Base-by-base conservation (phyloP, 2,888 invertebrate species). In the Pristionchus entomophagus region DNA sequence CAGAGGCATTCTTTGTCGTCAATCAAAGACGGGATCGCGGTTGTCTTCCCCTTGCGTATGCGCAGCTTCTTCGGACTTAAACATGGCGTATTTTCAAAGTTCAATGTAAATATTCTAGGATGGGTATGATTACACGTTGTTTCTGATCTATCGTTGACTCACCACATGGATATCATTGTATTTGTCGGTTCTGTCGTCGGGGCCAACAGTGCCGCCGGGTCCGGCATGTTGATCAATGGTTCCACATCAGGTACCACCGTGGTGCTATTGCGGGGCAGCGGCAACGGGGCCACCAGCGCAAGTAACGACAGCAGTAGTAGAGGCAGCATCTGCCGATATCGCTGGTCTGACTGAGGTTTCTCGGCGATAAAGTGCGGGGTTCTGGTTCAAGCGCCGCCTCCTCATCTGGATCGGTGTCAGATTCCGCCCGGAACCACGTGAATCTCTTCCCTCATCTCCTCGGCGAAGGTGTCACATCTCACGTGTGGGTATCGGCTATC, bases 401-500 rank as follows among this genome's bases (percentile, higher is more conserved):
- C 10, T n/a, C n/a, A n/a, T 73, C 73, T 26, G 12, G 73, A 73
- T 73, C 41, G 41, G 73, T 73, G 41, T 73, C 73, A 14, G 41
- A 2, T 73, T 73, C 73, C 73, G n/a, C 1, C 26, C n/a, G 73
- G 26, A 45, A 22, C 5, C 19, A 41, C 73, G 41, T 38, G 73
- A 45, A 35, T 65, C 65, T 32, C 32, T 5, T 3, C 69, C 1
- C 65, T 41, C 14, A 17, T 35, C 65, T 22, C 17, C 22, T 45
- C 65, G 35, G 22, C 6, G 41, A 38, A 73, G 19, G 73, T 45
- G 73, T 41, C 41, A 45, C 41, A 73, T 73, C 73, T 73, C 73
- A n/a, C 69, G 35, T 38, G 41, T 73, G 73, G 73, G 65, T 65
- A 65, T 65, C 65, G 65, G 65, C 65, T 65, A 38, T 38, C 65